Percentiles rank a stretch among this genome's conserved stretches.
These are phyloP conservation scores for Tetraodon nigroviridis DNA, from an alignment of 2,113 vertebrate species.

Conservation along the genomic window DNA sequence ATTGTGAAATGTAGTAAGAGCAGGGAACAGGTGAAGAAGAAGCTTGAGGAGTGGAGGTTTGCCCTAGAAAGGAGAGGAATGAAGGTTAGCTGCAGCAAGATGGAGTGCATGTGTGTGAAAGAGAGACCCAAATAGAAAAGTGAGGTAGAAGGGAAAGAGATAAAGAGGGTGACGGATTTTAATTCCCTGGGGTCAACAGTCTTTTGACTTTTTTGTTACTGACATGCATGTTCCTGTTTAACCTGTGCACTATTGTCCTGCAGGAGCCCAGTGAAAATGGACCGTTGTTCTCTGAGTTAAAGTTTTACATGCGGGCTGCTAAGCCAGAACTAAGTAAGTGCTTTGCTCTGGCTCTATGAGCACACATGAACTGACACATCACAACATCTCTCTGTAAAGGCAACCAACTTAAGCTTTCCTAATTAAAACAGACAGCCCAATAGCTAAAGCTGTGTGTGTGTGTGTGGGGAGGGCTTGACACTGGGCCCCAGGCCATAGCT, in stretches of 20 bases:
- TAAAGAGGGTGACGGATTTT: too few relatives aligned
- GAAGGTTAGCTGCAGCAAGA: too few relatives aligned
- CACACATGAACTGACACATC: slow-evolving; percentile 3
- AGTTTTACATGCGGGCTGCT: slow-evolving; percentile 95
- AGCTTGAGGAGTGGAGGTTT: too few relatives aligned
- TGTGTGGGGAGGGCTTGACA: slow-evolving; percentile 33
- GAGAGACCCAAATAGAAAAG: too few relatives aligned
- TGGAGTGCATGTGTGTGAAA: too few relatives aligned
- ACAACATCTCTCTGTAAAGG: slow-evolving; percentile 26
- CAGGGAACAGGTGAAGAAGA: too few relatives aligned
- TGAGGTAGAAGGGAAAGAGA: too few relatives aligned
- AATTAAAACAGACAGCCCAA: slow-evolving; percentile 72
- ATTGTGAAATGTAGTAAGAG: too few relatives aligned
- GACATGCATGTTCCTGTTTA: too few relatives aligned
- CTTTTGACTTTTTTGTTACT: neutral
- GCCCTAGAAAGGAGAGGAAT: too few relatives aligned
- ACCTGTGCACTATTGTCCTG: slow-evolving; percentile 10
- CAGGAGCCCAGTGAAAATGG: slow-evolving; percentile 95
- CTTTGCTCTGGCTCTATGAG: neutral
- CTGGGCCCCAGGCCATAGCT: slow-evolving; percentile 65
- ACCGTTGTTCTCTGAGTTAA: slow-evolving; percentile 93
- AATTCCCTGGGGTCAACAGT: too few relatives aligned
- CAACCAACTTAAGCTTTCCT: slow-evolving; percentile 66
- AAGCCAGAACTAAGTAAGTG: slow-evolving; percentile 90
- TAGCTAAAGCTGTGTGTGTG: slow-evolving; percentile 29